These are phyloP conservation scores for Menidia beryllina DNA, from an alignment of 2,113 vertebrate genomes.

Conservation along the genomic window DNA sequence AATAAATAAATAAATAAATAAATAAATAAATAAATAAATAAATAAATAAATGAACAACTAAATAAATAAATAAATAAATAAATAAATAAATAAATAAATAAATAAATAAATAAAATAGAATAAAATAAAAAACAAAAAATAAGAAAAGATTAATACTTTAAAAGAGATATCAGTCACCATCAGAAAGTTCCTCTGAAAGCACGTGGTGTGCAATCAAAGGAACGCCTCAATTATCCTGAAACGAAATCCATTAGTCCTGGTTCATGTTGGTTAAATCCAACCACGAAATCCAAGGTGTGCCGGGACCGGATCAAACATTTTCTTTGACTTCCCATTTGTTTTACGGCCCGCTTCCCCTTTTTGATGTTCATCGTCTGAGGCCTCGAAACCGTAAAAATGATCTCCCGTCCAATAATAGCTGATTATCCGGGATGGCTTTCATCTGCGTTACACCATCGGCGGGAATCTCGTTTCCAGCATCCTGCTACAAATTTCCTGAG, in stretches of 20 bases:
- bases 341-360: constrained; percentile 21
- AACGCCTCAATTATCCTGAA: constrained; percentile 35
- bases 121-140: too few species aligned
- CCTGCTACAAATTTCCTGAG: constrained; percentile 74
- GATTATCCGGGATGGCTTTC: constrained; percentile 51
- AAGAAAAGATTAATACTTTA: too few species aligned
- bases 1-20: too few species aligned
- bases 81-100: too few species aligned
- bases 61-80: too few species aligned
- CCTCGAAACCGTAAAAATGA: constrained; percentile 44
- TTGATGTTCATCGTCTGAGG: constrained; percentile 29
- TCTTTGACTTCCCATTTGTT: constrained; percentile 4
- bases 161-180: constrained; percentile 54
- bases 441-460: constrained; percentile 37
- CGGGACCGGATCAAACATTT: constrained; percentile 30
- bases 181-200: constrained; percentile 43
- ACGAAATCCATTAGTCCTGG: constrained; percentile 57
- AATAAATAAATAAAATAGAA: too few species aligned
- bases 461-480: constrained; percentile 73
- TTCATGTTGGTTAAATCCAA: constrained; percentile 45
- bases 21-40: too few species aligned
- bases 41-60: too few species aligned
- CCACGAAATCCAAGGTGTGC: constrained; percentile 49
- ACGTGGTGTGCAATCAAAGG: constrained; percentile 26
- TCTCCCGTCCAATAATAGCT: constrained; percentile 41